Evolutionary conservation across 1,140 invertebrate genomes (phyloP).

Genomic region (Polypedilum vanderplanki): DNA sequence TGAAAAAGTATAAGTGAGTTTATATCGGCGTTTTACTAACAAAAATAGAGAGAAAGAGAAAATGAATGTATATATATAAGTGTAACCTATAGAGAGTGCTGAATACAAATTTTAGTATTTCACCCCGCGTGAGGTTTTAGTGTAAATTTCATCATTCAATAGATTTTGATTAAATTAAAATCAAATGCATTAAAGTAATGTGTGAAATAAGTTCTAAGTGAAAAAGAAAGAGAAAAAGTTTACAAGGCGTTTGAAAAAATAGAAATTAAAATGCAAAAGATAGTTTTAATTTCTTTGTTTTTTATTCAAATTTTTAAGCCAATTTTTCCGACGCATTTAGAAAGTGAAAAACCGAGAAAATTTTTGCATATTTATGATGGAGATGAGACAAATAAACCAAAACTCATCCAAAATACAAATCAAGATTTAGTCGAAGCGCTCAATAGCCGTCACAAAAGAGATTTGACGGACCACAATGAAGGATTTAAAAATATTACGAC

Average conservation of each 20-base stretch:
- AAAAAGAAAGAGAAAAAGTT: background rate
- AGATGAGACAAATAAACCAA: background rate
- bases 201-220: no score
- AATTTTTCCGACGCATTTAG: conserved; percentile 7
- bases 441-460: background rate
- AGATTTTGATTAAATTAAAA: no score
- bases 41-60: no score
- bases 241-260: background rate
- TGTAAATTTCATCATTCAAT: no score
- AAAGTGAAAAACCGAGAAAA: background rate
- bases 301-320: background rate
- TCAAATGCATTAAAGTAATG: no score
- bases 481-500: conserved; percentile 14
- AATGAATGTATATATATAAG: no score
- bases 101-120: no score
- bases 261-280: conserved; percentile 18
- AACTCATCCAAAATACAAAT: conserved; percentile 9
- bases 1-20: no score
- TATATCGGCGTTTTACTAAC: no score
- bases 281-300: background rate
- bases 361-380: conserved; percentile 8
- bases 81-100: no score
- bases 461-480: conserved; percentile 14
- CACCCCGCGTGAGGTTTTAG: no score
- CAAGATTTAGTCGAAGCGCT: background rate